These are phyloP conservation scores for Petrocephalus zakoni DNA, from an alignment of 2,113 vertebrate species.

Conservation along the genomic window DNA sequence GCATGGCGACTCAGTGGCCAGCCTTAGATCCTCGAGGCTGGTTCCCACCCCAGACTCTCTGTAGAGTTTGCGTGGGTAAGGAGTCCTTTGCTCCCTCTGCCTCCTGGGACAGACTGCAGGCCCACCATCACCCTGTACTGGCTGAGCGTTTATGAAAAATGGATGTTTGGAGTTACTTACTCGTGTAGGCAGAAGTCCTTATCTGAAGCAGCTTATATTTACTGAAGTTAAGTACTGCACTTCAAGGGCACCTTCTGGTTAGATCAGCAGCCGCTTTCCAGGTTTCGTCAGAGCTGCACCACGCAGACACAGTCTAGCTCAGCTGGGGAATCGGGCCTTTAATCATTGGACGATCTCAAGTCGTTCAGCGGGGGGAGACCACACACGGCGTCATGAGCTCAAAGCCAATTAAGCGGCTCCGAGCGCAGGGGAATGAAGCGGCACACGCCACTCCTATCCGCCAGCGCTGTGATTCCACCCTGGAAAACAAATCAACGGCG, in stretches of 20 bases:
- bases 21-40: neutral
- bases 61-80: neutral
- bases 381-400: neutral
- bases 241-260: conserved; percentile 8
- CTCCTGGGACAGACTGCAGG: neutral
- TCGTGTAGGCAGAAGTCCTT: neutral
- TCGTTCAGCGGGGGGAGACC: neutral
- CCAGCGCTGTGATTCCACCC: neutral
- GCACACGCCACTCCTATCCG: neutral
- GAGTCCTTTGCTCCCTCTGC: neutral
- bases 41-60: neutral
- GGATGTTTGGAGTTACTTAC: neutral
- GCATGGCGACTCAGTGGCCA: neutral
- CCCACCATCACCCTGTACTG: neutral
- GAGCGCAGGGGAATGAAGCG: neutral
- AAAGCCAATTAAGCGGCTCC: neutral
- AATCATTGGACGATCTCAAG: neutral
- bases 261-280: neutral
- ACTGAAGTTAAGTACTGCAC: neutral
- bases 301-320: neutral
- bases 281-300: neutral
- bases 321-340: neutral
- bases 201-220: neutral
- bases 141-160: neutral
- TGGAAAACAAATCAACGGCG: neutral